These are phyloP conservation scores for Turdus rufiventris DNA, from an alignment of 2,113 vertebrate species.

Conservation along the genomic window DNA sequence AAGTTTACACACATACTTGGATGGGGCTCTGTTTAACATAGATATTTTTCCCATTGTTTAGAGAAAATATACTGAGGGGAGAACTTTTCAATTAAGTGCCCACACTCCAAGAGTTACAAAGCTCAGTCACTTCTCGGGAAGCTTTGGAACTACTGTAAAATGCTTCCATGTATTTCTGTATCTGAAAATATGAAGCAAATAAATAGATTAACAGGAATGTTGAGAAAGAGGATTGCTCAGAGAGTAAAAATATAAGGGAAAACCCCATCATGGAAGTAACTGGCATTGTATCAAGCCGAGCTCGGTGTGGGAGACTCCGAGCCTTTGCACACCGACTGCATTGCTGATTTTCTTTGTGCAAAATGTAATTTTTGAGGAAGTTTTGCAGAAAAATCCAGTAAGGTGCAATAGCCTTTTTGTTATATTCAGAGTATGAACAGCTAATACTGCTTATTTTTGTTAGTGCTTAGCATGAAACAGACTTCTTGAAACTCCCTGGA, in stretches of 20 bases:
- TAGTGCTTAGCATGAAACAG: neutral
- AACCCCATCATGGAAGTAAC: neutral
- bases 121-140: neutral
- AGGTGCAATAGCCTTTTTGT: neutral
- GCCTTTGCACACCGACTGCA: neutral
- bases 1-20: slow-evolving; percentile 20
- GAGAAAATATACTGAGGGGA: neutral
- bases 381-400: neutral
- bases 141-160: neutral
- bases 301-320: neutral
- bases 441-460: neutral
- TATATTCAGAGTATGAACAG: neutral
- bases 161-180: neutral
- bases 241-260: neutral
- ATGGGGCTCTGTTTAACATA: neutral
- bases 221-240: neutral
- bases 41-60: neutral
- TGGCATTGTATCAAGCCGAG: neutral
- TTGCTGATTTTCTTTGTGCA: neutral
- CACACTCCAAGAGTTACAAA: neutral
- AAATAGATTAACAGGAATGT: neutral
- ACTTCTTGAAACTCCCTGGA: neutral
- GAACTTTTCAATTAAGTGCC: neutral
- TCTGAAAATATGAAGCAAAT: neutral
- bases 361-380: neutral